These are phyloP conservation scores for Penaeus monodon DNA, from an alignment of 2,888 invertebrate genomes.

Conservation along the genomic window DNA sequence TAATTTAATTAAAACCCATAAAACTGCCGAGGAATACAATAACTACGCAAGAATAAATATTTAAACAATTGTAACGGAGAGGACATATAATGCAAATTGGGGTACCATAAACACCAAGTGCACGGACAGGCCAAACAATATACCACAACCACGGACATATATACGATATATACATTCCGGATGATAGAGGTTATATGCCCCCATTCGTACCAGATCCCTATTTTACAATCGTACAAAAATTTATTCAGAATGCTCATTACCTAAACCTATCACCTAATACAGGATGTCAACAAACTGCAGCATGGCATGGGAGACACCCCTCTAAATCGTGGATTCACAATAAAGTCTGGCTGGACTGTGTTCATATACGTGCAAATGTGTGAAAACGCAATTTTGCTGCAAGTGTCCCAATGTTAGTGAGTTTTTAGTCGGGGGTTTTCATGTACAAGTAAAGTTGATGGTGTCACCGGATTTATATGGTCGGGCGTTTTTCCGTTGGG, in stretches of 20 bases:
- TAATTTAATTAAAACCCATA: background rate
- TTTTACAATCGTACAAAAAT: constrained; percentile 57
- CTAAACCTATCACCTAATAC: constrained; percentile 58
- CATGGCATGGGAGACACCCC: constrained; percentile 51
- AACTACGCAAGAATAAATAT: constrained; percentile 45
- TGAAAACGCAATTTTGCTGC: constrained; percentile 61
- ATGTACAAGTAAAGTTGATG: constrained; percentile 60
- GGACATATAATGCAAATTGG: constrained; percentile 54
- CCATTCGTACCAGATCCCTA: constrained; percentile 40
- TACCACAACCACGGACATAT: constrained; percentile 54
- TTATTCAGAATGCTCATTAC: constrained; percentile 60
- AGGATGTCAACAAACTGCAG: constrained; percentile 50
- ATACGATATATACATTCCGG: constrained; percentile 44
- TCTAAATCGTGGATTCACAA: constrained; percentile 58
- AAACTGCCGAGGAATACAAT: constrained; percentile 35
- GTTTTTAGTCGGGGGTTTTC: constrained; percentile 57
- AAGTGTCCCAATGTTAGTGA: constrained; percentile 59
- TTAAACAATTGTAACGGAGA: constrained; percentile 30
- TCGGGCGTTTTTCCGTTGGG: constrained; percentile 32
- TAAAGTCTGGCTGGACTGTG: constrained; percentile 52
- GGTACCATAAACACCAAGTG: constrained; percentile 30
- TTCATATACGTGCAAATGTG: constrained; percentile 62
- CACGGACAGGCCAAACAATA: constrained; percentile 48
- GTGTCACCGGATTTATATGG: constrained; percentile 40
- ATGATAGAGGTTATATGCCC: constrained; percentile 44